Evolutionary conservation across 1,140 invertebrate genomes (phyloP).

Genomic region (Lepidurus arcticus): DNA sequence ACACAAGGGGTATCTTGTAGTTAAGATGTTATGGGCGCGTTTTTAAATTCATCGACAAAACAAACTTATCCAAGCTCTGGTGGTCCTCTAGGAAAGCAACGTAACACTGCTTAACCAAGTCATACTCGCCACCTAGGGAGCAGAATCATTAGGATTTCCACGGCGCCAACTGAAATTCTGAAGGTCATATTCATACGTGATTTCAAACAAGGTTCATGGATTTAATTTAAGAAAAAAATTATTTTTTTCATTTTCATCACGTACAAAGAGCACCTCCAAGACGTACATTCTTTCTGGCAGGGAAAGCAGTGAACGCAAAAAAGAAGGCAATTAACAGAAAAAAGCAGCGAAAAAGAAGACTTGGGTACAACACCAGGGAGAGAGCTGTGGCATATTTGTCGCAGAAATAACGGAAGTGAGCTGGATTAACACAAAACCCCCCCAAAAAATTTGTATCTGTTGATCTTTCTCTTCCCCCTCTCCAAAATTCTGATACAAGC

Average conservation of each 20-base stretch:
- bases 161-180: too few relatives aligned
- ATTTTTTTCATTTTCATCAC: constrained; percentile 12
- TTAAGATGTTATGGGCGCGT: too few relatives aligned
- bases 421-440: background rate
- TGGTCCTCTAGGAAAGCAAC: too few relatives aligned
- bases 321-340: background rate
- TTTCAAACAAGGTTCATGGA: too few relatives aligned
- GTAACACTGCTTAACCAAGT: too few relatives aligned
- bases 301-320: background rate
- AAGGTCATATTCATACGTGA: too few relatives aligned
- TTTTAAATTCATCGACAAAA: too few relatives aligned
- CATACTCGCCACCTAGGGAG: too few relatives aligned
- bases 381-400: background rate
- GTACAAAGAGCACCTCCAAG: constrained; percentile 21
- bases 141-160: too few relatives aligned
- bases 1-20: too few relatives aligned
- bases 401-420: background rate
- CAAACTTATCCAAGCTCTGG: too few relatives aligned
- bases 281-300: constrained; percentile 13
- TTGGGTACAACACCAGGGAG: background rate
- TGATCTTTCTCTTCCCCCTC: background rate
- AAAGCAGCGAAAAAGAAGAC: background rate
- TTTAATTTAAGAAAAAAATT: constrained; percentile 6
- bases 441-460: background rate
- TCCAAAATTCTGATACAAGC: constrained; percentile 6